Conservation (phyloP, 1,140 invertebrate species). For the Aphis craccivora region DNA sequence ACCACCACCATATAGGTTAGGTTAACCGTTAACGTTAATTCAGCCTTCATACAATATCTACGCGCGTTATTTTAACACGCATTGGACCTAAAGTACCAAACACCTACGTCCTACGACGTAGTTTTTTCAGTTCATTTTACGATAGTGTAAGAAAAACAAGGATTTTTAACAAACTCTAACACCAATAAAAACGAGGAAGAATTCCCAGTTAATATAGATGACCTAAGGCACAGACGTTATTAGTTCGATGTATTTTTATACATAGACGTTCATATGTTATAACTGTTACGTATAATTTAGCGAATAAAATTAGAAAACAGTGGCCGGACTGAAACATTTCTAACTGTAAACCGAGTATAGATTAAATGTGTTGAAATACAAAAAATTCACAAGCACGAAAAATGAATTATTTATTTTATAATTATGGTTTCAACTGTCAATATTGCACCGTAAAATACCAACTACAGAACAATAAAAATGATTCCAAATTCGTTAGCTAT, state of each 20-base stretch:
- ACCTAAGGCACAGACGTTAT: not conserved
- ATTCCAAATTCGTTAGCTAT: not conserved
- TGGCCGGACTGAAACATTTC: not conserved
- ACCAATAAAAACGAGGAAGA: not conserved
- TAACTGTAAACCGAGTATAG: not conserved
- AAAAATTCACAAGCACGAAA: not conserved
- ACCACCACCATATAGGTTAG: not conserved
- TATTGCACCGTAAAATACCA: not conserved
- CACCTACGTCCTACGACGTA: not conserved
- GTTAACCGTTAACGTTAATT: not conserved
- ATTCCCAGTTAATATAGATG: not conserved
- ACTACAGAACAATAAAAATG: not conserved
- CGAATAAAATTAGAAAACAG: slow-evolving; percentile 6
- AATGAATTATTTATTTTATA: not conserved
- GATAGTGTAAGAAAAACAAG: not conserved
- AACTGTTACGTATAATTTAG: slow-evolving; percentile 5
- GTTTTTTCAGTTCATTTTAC: not conserved
- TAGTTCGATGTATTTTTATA: not conserved
- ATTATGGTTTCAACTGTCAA: not conserved
- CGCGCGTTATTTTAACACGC: not conserved
- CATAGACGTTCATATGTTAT: not conserved
- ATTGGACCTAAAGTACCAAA: not conserved
- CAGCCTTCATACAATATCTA: not conserved
- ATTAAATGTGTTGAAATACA: not conserved
- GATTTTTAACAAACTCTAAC: not conserved